Evolutionary conservation across 1,140 invertebrate species (phyloP).

Genomic region (Orius insidiosus): DNA sequence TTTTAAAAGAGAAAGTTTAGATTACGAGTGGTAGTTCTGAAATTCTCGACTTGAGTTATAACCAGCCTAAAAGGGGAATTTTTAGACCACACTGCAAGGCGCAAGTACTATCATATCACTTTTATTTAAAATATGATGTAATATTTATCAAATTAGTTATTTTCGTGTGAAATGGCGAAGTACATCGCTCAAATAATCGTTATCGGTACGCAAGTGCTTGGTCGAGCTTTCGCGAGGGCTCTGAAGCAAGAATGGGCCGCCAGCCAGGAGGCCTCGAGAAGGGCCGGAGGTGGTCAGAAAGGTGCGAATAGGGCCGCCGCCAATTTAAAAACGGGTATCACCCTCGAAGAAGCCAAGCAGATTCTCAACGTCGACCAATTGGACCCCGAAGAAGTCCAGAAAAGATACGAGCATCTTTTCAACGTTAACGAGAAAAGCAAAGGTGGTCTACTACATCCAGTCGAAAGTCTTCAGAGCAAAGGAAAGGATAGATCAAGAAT

Average conservation of each 20-base stretch:
- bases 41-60: no score
- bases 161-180: constrained; percentile 73
- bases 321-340: constrained; percentile 64
- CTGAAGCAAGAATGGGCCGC: constrained; percentile 69
- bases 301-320: constrained; percentile 52
- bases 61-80: no score
- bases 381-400: constrained; percentile 52
- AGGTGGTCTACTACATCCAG: constrained; percentile 90
- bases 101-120: no score
- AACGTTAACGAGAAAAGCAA: constrained; percentile 79
- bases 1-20: no score
- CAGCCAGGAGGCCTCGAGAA: constrained; percentile 66
- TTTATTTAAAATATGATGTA: no score
- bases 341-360: constrained; percentile 79
- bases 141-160: neutral
- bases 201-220: constrained; percentile 73
- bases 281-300: constrained; percentile 50
- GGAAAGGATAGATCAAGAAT: constrained; percentile 73
- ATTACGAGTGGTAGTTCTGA: no score
- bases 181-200: constrained; percentile 83
- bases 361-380: constrained; percentile 74
- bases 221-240: constrained; percentile 74
- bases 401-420: constrained; percentile 80
- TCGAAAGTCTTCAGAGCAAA: constrained; percentile 85
- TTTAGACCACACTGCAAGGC: no score